Conservation (phyloP, 2,113 vertebrate genomes). For the Rhinolophus sinicus region DNA sequence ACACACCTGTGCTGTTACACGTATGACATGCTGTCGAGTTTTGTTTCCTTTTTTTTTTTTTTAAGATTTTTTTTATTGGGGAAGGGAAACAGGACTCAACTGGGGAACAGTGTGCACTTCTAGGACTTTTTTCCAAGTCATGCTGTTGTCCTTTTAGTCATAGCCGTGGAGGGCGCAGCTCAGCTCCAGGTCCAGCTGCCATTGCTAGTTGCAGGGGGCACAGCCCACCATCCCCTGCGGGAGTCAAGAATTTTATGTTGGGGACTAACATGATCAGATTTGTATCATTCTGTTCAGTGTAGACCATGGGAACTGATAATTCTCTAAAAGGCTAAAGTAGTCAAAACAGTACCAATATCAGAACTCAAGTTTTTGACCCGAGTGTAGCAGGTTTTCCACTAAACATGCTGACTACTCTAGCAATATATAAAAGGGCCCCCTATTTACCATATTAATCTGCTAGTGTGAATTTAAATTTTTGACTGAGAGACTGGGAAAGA, state of each 20-base stretch:
- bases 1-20: neutral
- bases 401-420: neutral
- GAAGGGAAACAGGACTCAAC: too few species aligned
- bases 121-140: too few species aligned
- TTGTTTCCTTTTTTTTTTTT: neutral
- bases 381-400: neutral
- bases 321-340: neutral
- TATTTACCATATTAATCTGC: neutral
- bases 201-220: too few species aligned
- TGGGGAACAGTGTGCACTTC: too few species aligned
- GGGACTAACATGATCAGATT: neutral
- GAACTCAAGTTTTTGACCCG: neutral
- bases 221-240: too few species aligned
- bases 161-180: too few species aligned
- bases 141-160: too few species aligned
- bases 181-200: too few species aligned
- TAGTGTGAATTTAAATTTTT: constrained; percentile 39
- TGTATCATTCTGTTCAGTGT: neutral
- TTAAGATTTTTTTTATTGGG: too few species aligned
- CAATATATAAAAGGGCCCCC: neutral
- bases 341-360: neutral
- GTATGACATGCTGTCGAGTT: neutral
- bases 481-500: neutral
- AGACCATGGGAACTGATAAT: neutral
- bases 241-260: neutral